These are phyloP conservation scores for Mungos mungo DNA, from an alignment of 2,113 vertebrate genomes.

Conservation along the genomic window DNA sequence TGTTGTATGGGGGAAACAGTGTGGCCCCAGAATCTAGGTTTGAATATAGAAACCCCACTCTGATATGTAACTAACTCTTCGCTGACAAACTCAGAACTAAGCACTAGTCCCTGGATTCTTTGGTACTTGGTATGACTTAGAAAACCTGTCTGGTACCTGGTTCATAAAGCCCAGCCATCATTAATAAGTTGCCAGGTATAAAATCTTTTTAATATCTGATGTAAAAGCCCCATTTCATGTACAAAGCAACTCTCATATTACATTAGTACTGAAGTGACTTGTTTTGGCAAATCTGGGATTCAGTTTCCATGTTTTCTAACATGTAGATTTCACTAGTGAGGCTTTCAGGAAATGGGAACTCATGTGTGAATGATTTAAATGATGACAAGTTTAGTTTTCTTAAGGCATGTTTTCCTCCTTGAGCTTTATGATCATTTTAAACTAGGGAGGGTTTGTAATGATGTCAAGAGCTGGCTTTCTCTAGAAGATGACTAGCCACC, in stretches of 20 bases:
- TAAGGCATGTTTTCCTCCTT: background rate
- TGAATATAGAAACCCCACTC: background rate
- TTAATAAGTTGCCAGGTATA: background rate
- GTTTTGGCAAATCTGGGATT: slow-evolving; percentile 49
- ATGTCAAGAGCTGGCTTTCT: background rate
- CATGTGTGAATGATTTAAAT: background rate
- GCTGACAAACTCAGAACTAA: background rate
- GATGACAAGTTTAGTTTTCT: background rate
- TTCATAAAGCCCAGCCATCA: background rate
- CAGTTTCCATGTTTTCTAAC: slow-evolving; percentile 22
- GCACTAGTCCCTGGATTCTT: background rate
- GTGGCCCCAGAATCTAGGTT: background rate
- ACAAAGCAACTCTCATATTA: background rate
- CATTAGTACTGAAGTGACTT: background rate
- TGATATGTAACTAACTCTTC: background rate
- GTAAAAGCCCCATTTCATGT: background rate
- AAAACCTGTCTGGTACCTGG: background rate
- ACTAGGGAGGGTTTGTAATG: background rate
- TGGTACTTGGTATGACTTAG: background rate
- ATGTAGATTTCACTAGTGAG: background rate
- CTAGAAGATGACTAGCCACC: background rate
- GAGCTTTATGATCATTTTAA: background rate
- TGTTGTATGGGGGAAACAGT: background rate
- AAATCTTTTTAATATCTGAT: slow-evolving; percentile 24
- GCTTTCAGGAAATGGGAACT: background rate